Conservation (phyloP, 2,797 vertebrate species). For the Lemur catta region DNA sequence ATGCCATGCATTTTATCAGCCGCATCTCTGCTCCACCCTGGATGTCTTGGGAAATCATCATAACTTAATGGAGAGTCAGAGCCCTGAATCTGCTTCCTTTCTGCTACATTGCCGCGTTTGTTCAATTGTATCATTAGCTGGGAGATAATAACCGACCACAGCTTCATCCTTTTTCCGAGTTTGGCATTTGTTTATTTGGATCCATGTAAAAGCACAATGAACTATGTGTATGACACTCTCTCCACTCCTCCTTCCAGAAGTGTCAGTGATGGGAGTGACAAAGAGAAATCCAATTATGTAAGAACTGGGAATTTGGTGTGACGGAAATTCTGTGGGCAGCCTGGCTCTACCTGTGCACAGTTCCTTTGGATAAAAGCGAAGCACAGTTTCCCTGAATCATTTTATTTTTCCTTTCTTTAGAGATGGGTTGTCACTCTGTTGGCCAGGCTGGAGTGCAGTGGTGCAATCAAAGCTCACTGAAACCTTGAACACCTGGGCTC, state of each 20-base stretch:
- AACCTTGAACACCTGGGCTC: background rate
- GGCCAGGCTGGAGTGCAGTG: background rate
- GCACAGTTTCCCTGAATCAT: background rate
- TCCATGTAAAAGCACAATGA: background rate
- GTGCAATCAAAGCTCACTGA: background rate
- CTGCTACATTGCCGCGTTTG: slow-evolving; percentile 49
- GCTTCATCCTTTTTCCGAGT: background rate
- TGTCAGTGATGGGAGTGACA: background rate
- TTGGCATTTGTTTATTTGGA: slow-evolving; percentile 21
- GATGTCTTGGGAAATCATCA: slow-evolving; percentile 72
- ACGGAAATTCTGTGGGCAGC: slow-evolving; percentile 13
- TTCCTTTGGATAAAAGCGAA: slow-evolving; percentile 23
- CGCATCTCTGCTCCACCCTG: slow-evolving; percentile 70
- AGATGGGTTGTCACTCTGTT: background rate
- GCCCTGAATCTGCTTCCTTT: slow-evolving; percentile 74
- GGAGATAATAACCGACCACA: background rate
- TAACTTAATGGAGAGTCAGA: slow-evolving; percentile 47
- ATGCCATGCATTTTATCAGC: slow-evolving; percentile 63
- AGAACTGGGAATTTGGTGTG: background rate
- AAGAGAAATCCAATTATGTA: background rate
- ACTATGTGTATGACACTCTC: background rate
- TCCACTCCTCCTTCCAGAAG: background rate
- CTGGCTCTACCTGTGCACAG: background rate
- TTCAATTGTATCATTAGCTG: slow-evolving; percentile 71
- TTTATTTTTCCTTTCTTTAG: background rate